Evolutionary conservation across 2,113 vertebrate species (phyloP), one percentile per base, ranked within the genome.

Genomic region (Mus pahari): DNA sequence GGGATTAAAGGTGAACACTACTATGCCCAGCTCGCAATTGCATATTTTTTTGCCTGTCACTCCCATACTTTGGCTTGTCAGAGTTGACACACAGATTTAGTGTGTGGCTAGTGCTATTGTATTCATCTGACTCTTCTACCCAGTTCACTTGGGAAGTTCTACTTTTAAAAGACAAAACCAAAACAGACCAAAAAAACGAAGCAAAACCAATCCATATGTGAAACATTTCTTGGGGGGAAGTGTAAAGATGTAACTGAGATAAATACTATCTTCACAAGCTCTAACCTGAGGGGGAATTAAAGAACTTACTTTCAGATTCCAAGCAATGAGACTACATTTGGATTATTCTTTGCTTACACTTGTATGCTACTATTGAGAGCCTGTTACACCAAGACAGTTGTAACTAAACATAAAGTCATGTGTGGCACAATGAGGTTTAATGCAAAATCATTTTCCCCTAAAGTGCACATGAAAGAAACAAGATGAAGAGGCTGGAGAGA

Each of bases 221-320:
- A 96, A 86, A 62, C 33, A 84, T 92, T 91, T 89, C 68, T 90
- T 89, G 10, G 90, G 53, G 45, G 39, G 90, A 94, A 93, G 86
- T 28, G 71, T 26, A 6, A 16, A 42, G 12, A 16, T 20, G 3
- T 50, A 73, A 28, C 86, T 81, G 86, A 95, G 84, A 92, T 50
- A 94, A 94, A 42, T 53, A 33, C 16, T 71, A 3, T 64, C 33
- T 70, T 28, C 68, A 20, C 48, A 96, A 91, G 75, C 92, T 17
- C 91, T 83, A 60, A 81, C 82, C 91, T 73, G 89, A 73, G 78
- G 58, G 71, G 42, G 92, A 90, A 90, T 92, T 86, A 87, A 94
- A 92, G 75, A 48, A 75, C 28, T 81, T 31, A 55, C 36, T 28
- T 50, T 8, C 33, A 92, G 36, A 71, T 74, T 81, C 82, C 68